These are phyloP conservation scores for Mionectes olivaceus DNA, from an alignment of 2,797 vertebrate genomes.

Conservation along the genomic window DNA sequence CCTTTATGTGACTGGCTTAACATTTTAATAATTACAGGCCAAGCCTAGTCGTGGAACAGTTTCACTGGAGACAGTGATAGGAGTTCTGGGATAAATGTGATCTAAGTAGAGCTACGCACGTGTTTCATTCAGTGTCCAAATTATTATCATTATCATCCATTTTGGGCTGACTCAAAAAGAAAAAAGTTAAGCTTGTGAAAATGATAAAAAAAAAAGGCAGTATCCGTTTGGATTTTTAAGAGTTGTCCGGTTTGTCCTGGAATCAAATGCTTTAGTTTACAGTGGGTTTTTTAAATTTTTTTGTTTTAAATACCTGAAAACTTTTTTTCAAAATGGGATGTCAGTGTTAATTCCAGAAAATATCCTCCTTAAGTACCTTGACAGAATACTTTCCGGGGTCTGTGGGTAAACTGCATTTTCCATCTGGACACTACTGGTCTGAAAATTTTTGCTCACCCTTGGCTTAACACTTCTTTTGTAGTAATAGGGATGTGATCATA, in stretches of 20 bases:
- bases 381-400: not conserved
- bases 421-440: not conserved
- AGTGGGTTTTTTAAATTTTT: too few relatives aligned
- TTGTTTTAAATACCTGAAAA: not conserved
- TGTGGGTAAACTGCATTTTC: not conserved
- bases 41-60: not conserved
- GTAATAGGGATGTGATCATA: slow-evolving; percentile 24
- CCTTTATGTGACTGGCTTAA: not conserved
- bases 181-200: not conserved
- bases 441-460: slow-evolving; percentile 23
- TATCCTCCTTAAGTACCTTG: not conserved
- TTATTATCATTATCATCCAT: not conserved
- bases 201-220: not conserved
- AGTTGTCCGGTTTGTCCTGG: not conserved
- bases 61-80: not conserved
- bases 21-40: not conserved
- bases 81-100: not conserved
- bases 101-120: not conserved
- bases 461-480: not conserved
- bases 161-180: not conserved
- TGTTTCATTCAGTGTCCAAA: not conserved
- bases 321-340: not conserved
- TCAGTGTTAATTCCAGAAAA: not conserved
- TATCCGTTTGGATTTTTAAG: not conserved
- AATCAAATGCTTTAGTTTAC: not conserved